Percentiles rank a stretch among this genome's conserved stretches.
Conservation (phyloP, 2,888 invertebrate genomes). For the Eristalis pertinax region DNA sequence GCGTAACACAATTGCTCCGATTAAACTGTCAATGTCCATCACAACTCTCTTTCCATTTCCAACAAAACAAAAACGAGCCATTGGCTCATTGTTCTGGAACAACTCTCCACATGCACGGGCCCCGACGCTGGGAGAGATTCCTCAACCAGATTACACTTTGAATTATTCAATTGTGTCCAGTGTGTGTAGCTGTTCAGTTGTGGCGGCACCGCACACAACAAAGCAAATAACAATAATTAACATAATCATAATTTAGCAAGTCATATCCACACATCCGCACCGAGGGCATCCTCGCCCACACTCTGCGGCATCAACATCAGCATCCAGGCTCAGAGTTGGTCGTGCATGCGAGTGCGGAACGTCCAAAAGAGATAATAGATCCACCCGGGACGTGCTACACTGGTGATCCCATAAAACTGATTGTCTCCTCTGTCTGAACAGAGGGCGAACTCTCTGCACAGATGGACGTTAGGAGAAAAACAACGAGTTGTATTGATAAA, state of each 20-base stretch:
- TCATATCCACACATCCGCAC: constrained; percentile 34
- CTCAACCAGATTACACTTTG: constrained; percentile 61
- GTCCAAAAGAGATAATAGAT: constrained; percentile 55
- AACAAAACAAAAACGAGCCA: not conserved
- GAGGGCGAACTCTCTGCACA: not conserved
- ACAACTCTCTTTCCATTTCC: constrained; percentile 15
- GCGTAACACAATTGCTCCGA: constrained; percentile 47
- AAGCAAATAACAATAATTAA: constrained; percentile 72
- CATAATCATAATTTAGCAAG: constrained; percentile 70
- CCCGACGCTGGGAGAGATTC: constrained; percentile 42
- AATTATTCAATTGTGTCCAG: constrained; percentile 70
- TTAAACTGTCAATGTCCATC: constrained; percentile 62
- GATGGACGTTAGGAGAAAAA: constrained; percentile 6
- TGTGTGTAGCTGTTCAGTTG: not conserved
- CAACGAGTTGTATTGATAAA: constrained; percentile 29
- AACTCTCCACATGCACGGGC: not conserved
- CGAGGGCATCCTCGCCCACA: constrained; percentile 17
- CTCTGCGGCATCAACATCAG: not conserved
- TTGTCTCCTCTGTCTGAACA: constrained; percentile 29
- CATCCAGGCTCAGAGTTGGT: not conserved
- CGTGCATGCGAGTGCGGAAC: not conserved
- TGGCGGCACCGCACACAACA: constrained; percentile 41
- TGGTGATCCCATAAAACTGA: constrained; percentile 52
- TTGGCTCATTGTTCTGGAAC: constrained; percentile 45
- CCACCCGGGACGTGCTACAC: constrained; percentile 45